phyloP scores from a whole-genome alignment of 2,113 vertebrate species.

The Anseranas semipalmata region DNA sequence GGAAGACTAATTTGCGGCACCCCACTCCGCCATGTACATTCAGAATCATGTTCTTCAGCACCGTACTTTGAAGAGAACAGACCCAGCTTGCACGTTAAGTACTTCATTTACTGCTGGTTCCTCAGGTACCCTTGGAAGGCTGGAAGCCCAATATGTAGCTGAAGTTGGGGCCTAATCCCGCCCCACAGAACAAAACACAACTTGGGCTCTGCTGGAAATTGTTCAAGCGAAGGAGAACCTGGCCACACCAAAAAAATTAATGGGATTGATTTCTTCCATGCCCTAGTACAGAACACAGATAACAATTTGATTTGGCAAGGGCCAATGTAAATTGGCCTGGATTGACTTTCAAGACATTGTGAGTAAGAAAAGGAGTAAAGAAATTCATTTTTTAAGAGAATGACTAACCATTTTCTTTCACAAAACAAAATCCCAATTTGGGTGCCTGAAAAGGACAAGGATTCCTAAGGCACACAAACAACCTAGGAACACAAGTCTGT shows the following conservation, averaged over 20 bases:
- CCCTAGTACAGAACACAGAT: background rate
- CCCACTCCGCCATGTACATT: background rate
- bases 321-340: background rate
- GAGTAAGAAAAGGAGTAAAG: background rate
- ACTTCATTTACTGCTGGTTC: background rate
- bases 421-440: background rate
- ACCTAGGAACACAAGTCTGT: background rate
- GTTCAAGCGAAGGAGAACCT: background rate
- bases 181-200: background rate
- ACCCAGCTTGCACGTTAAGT: background rate
- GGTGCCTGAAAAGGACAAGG: background rate
- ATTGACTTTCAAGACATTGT: background rate
- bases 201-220: background rate
- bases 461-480: background rate
- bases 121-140: background rate
- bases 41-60: background rate
- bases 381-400: background rate
- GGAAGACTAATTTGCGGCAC: background rate
- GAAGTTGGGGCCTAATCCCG: background rate
- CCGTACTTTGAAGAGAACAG: background rate
- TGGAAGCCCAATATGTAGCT: conserved; percentile 16
- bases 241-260: background rate
- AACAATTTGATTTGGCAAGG: background rate
- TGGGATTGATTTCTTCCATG: background rate
- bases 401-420: background rate